These are phyloP conservation scores for Heliconius cydno DNA, from an alignment of 2,888 invertebrate species.

Conservation along the genomic window DNA sequence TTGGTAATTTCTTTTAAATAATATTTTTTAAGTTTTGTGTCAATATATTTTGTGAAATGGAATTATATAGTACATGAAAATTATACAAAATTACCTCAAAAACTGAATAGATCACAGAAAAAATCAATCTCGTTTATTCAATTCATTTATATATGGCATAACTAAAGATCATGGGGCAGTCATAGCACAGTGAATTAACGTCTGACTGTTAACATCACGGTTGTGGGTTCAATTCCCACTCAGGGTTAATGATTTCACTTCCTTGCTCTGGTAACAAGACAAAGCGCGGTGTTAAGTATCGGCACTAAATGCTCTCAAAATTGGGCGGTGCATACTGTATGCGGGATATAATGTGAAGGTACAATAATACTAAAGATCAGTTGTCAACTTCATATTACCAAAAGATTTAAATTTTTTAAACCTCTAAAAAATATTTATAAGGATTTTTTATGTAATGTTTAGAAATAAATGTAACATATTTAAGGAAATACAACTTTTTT, in stretches of 20 bases:
- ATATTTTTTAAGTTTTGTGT: not conserved
- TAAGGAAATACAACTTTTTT: constrained; percentile 43
- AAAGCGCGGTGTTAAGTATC: not conserved
- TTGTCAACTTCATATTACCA: constrained; percentile 12
- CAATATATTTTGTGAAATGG: not conserved
- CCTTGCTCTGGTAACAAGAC: not conserved
- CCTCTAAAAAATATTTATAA: constrained; percentile 41
- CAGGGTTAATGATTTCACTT: not conserved
- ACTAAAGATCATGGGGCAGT: not conserved
- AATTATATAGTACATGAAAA: not conserved
- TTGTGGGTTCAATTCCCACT: not conserved
- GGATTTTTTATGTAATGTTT: constrained; percentile 66
- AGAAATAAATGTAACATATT: constrained; percentile 60
- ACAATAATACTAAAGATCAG: not conserved
- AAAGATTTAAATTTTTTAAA: constrained; percentile 21
- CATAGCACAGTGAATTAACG: not conserved
- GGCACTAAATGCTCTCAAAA: not conserved
- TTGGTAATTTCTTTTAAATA: constrained; percentile 5
- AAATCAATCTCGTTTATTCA: not conserved
- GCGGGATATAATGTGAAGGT: not conserved
- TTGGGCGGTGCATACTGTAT: not conserved
- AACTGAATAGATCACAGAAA: not conserved
- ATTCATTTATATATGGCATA: not conserved
- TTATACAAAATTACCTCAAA: not conserved
- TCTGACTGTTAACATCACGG: not conserved